Evolutionary conservation across 2,888 invertebrate species (phyloP).

Genomic region (Drosophila nr. perissopoda): DNA sequence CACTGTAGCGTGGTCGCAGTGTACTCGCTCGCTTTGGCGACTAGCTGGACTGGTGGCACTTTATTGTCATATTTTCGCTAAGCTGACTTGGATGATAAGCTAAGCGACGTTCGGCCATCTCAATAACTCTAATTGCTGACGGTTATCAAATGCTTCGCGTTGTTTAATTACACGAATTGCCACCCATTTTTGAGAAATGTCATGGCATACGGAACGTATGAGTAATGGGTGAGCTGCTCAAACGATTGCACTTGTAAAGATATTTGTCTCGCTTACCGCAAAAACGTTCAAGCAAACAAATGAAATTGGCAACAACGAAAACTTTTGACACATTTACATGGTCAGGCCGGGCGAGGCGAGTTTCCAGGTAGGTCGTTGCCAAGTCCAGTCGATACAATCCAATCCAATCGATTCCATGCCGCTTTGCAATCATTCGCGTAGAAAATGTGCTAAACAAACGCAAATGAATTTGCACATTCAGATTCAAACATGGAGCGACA

Average conservation of each 20-base stretch:
- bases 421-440: slow-evolving; percentile 55
- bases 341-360: slow-evolving; percentile 5
- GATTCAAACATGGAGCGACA: slow-evolving; percentile 68
- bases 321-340: slow-evolving; percentile 66
- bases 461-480: slow-evolving; percentile 76
- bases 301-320: slow-evolving; percentile 1
- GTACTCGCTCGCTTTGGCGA: slow-evolving; percentile 2
- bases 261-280: slow-evolving; percentile 57
- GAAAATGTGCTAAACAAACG: slow-evolving; percentile 76
- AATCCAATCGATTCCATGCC: slow-evolving; percentile 24
- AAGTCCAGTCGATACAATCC: slow-evolving; percentile 23
- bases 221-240: slow-evolving; percentile 40
- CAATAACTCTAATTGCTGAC: slow-evolving; percentile 69
- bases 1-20: slow-evolving; percentile 31
- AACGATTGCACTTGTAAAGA: slow-evolving; percentile 44
- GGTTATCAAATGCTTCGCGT: slow-evolving; percentile 62
- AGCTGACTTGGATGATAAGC: slow-evolving; percentile 54
- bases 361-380: slow-evolving; percentile 5
- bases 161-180: slow-evolving; percentile 69
- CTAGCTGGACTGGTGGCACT: slow-evolving; percentile 6
- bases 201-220: slow-evolving; percentile 44
- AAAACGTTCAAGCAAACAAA: slow-evolving; percentile 12
- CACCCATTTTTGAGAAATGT: slow-evolving; percentile 34
- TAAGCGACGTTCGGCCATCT: slow-evolving; percentile 59
- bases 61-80: slow-evolving; percentile 59